Evolutionary conservation across 2,797 vertebrate genomes (phyloP), one percentile per base, ranked within the genome.

Genomic region (Peromyscus attwateri): DNA sequence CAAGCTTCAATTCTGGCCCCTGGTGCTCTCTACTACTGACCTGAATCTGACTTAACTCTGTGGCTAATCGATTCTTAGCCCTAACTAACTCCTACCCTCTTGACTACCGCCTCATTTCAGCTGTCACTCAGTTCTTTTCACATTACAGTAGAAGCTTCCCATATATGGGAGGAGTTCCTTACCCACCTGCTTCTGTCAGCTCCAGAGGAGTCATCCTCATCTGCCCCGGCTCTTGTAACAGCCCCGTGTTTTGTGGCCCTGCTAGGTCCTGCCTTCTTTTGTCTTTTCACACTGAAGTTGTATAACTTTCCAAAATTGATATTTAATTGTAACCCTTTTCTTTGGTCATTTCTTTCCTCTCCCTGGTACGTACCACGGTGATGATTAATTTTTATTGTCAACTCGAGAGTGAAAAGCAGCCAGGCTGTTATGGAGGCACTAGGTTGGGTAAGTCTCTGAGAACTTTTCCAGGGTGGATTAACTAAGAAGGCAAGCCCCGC

Each of bases 301-400:
- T 66, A 70, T 82, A 37, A 43, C 21, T 93, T 83, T 68, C 25
- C 83, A 60, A 96, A 89, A 77, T 83, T 62, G 70, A 95, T 75
- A 93, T 75, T 49, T 87, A 43, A 71, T 71, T 29, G 21, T 19
- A 13, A 5, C 21, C 2, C 2, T 82, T 71, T 66, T 82, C 55
- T 64, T 94, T 66, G 60, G 49, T 49, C 37, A n/a, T 94, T 91
- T 82, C 16, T 64, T 57, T 60, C 6, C 27, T 64, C 19, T 76
- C 40, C 6, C 10, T 87, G 43, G 19, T 83, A 57, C 70, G 14
- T 25, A 9, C 17, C 29, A 60, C 25, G 37, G 16, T 62, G 25
- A 57, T 60, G 27, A 55, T 76, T 46, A 89, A 75, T 23, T 76
- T 88, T 37, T 43, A 13, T 16, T 25, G 37, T 62, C 29, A 34